phyloP scores from a whole-genome alignment of 2,888 invertebrate genomes.

The Papilio elwesi region DNA sequence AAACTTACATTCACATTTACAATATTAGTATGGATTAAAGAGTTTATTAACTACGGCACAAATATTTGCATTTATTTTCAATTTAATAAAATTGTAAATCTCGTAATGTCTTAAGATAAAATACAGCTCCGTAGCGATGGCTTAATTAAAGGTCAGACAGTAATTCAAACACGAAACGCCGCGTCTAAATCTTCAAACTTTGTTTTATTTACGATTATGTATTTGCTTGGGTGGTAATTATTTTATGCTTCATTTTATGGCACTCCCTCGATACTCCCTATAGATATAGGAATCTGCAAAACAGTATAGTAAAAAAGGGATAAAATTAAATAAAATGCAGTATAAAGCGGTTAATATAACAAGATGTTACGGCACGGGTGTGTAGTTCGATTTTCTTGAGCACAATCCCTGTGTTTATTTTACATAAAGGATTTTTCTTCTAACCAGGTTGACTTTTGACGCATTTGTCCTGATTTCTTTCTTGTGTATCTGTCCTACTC shows the following conservation, averaged over 20 bases:
- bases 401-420: too few relatives aligned
- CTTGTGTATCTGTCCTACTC: too few relatives aligned
- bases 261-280: not conserved
- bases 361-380: too few relatives aligned
- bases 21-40: too few relatives aligned
- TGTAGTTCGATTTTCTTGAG: too few relatives aligned
- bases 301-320: not conserved
- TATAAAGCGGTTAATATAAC: too few relatives aligned
- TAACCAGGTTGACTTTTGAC: too few relatives aligned
- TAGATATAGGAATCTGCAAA: not conserved
- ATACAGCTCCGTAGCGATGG: conserved; percentile 10
- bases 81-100: conserved; percentile 16
- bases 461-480: too few relatives aligned
- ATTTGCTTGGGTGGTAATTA: conserved; percentile 24
- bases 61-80: conserved; percentile 19
- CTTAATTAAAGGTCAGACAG: conserved; percentile 33
- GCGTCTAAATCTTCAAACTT: conserved; percentile 38
- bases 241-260: conserved; percentile 32
- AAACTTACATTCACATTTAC: too few relatives aligned
- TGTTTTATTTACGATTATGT: conserved; percentile 40
- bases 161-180: conserved; percentile 36
- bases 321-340: not conserved
- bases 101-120: conserved; percentile 14
- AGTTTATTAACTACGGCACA: conserved; percentile 1
- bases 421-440: too few relatives aligned